Evolutionary conservation across 1,140 invertebrate species (phyloP).

Genomic region (Drosophila athabasca): DNA sequence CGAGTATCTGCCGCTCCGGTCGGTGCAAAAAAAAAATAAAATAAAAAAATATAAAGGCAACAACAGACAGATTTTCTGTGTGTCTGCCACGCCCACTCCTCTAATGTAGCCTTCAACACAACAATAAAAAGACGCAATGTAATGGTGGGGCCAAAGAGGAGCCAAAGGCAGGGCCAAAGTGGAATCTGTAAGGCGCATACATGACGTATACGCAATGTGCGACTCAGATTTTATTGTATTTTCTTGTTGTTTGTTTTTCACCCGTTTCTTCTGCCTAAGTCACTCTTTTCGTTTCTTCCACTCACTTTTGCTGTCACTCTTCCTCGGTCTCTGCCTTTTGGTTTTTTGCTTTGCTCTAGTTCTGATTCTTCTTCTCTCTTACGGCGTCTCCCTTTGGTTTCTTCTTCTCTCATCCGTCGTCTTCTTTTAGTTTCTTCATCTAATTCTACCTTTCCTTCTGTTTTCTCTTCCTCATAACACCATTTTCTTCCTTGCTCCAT

Average conservation of each 20-base stretch:
- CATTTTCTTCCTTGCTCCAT: too few species aligned
- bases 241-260: background rate
- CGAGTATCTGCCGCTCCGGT: constrained; percentile 30
- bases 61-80: constrained; percentile 20
- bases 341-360: too few species aligned
- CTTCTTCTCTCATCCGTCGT: too few species aligned
- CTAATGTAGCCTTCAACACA: constrained; percentile 30
- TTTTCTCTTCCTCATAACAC: too few species aligned
- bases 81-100: constrained; percentile 30
- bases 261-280: background rate
- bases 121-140: constrained; percentile 3
- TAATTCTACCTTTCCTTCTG: too few species aligned
- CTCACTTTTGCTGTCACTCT: too few species aligned
- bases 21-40: background rate
- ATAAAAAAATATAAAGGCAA: constrained; percentile 5
- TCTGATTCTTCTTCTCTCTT: too few species aligned
- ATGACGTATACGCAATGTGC: constrained; percentile 66
- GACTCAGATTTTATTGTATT: constrained; percentile 7
- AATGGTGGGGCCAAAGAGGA: constrained; percentile 2
- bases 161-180: constrained; percentile 18
- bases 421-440: too few species aligned
- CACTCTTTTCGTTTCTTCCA: background rate
- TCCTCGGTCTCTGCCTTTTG: too few species aligned
- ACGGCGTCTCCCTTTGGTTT: too few species aligned
- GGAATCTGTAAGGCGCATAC: constrained; percentile 33